Conservation (phyloP, 2,888 invertebrate species). For the Xestia c-nigrum region DNA sequence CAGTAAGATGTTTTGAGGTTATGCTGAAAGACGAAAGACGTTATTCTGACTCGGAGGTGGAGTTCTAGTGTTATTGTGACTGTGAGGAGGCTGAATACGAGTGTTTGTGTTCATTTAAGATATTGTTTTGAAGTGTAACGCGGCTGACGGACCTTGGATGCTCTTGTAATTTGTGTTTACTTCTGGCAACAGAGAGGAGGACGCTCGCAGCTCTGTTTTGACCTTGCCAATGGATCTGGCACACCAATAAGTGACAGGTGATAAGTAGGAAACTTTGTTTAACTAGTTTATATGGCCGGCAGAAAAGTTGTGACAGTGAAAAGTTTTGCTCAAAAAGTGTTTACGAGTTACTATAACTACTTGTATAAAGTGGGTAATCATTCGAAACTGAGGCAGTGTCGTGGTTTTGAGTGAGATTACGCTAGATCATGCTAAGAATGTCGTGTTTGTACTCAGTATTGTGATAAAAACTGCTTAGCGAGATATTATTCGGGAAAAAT, state of each 20-base stretch:
- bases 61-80: constrained; percentile 77
- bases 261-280: constrained; percentile 79
- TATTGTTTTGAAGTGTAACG: constrained; percentile 89
- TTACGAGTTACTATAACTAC: constrained; percentile 77
- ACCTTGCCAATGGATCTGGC: constrained; percentile 79
- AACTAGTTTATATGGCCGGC: constrained; percentile 77
- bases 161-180: constrained; percentile 89
- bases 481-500: constrained; percentile 20
- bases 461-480: constrained; percentile 18
- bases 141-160: constrained; percentile 85
- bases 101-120: constrained; percentile 83
- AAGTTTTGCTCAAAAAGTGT: constrained; percentile 86
- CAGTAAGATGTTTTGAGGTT: constrained; percentile 91
- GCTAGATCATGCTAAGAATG: constrained; percentile 30
- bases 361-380: constrained; percentile 58
- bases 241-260: constrained; percentile 79
- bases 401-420: constrained; percentile 35
- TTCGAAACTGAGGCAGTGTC: constrained; percentile 26
- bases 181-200: constrained; percentile 82
- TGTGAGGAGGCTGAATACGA: constrained; percentile 71
- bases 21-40: constrained; percentile 86
- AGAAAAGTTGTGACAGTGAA: constrained; percentile 85
- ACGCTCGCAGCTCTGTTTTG: constrained; percentile 80
- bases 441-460: constrained; percentile 27
- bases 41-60: constrained; percentile 80